Base-by-base conservation (phyloP, 2,113 vertebrate genomes). In the Phyllopteryx taeniolatus region DNA sequence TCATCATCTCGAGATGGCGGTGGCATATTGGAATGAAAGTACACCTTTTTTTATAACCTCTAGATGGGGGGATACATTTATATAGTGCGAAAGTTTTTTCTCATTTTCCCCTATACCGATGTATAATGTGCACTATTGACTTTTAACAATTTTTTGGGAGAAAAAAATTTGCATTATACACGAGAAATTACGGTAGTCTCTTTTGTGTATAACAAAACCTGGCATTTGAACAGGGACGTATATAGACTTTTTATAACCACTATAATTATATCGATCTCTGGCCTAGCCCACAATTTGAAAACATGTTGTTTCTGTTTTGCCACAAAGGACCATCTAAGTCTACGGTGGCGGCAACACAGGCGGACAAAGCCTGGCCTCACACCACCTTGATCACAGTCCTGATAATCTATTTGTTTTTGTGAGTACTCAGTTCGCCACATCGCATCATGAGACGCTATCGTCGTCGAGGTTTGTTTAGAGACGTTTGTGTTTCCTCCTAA, bases 331-430 rank as follows among this genome's bases (percentile, higher is more conserved):
- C 78, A 43, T 74, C 86, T 46, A 89, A 92, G 76, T n/a, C 85
- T 7, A 47, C n/a, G 14, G 44, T 9, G 33, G 83, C 76, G 31
- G 74, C 87, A 4, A 49, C 87, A 12, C 78, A 88, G 65, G 91
- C 82, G 87, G 75, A 88, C 68, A 93, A 91, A 74, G 71, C 90
- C 35, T 85, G 63, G 43, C 43, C 88, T 4, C 93, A 92, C 62
- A 76, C 88, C 1, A 57, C 87, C 0, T 91, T 96, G 46, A 94
- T 94, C 61, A 85, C 91, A 9, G 61, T 97, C 63, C 95, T 98
- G 42, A 53, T 96, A 43, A 84, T 97, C 87, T 98, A 97, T 0
- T 89, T 96, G 83, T 22, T 96, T 81, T 67, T 97, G 96, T 98
- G 93, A 97, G 96, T 96, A 75, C 56, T 42, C 46, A 8, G 47